Base-by-base conservation (phyloP, 2,888 invertebrate genomes). In the Syritta pipiens region DNA sequence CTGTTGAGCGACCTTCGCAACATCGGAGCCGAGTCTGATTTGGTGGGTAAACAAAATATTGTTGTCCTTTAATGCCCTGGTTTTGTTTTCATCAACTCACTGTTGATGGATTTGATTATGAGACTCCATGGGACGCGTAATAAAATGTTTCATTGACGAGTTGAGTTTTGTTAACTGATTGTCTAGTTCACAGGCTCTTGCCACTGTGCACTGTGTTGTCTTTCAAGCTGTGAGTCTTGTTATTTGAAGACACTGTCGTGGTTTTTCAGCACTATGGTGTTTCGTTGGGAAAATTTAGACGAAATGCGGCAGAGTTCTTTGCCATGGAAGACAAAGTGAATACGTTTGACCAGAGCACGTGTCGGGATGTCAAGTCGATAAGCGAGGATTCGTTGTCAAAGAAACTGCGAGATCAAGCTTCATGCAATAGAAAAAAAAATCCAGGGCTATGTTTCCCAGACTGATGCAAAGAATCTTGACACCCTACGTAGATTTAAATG, bases 1-100 rank as follows among this genome's bases (percentile, higher is more conserved):
- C 10, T 4, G 19, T 44, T 35, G 9, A 12, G 26, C 37, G 62
- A 30, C 75, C 75, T 76, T 69, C 62, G 22, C 32, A 35, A 6
- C 28, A 49, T 24, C n/a, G 20, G 20, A 14, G 14, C 30, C 17
- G 12, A 28, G 26, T 28, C 62, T 76, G 49, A 76, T 76, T 76
- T 44, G 55, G 42, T 69, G 68, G 55, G 42, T 76, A 76, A 76
- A 76, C 69, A 76, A 53, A 44, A 57, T 51, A 57, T 63, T 62
- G 48, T 63, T n/a, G 57, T 69, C 76, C 55, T 35, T 63, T 76
- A 69, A 69, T 76, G 12, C 28, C 10, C 1, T 2, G 22, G 42
- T 40, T 42, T 75, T 55, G 42, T 62, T 55, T 44, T 28, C 69
- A 28, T 42, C 10, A 35, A 42, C 42, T 59, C 10, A 32, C 60